Conservation (phyloP, 1,140 invertebrate species). For the Philaenus spumarius region DNA sequence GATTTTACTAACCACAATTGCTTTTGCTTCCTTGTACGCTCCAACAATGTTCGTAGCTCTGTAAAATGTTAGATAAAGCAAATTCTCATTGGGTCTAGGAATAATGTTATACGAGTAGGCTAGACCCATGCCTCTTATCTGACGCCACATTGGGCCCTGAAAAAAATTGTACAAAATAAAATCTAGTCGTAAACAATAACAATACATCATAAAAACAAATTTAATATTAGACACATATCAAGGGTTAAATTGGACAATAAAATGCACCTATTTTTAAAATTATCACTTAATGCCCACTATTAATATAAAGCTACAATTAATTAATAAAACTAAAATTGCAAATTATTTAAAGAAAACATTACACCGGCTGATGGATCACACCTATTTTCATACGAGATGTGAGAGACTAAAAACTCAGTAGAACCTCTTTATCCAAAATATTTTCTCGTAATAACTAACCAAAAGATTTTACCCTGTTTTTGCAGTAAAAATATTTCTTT, state of each 20-base stretch:
- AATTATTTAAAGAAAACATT: no score
- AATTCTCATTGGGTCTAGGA: conserved; percentile 55
- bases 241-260: neutral
- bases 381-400: no score
- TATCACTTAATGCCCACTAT: no score
- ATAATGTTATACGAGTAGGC: conserved; percentile 68
- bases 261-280: neutral
- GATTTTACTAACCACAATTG: conserved; percentile 57
- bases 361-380: no score
- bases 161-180: conserved; percentile 22
- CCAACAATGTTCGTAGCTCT: conserved; percentile 65
- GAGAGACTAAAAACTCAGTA: no score
- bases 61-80: conserved; percentile 63
- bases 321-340: no score
- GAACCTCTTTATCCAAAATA: no score
- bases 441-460: no score
- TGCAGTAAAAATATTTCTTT: no score
- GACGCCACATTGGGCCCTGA: conserved; percentile 81
- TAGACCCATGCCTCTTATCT: conserved; percentile 77
- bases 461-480: no score
- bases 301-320: no score
- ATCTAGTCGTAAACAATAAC: neutral
- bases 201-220: neutral
- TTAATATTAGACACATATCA: neutral
- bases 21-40: conserved; percentile 68